Percentiles rank a stretch among this genome's conserved stretches.
phyloP scores from a whole-genome alignment of 2,888 invertebrate species.

The Drosophila subsilvestris region DNA sequence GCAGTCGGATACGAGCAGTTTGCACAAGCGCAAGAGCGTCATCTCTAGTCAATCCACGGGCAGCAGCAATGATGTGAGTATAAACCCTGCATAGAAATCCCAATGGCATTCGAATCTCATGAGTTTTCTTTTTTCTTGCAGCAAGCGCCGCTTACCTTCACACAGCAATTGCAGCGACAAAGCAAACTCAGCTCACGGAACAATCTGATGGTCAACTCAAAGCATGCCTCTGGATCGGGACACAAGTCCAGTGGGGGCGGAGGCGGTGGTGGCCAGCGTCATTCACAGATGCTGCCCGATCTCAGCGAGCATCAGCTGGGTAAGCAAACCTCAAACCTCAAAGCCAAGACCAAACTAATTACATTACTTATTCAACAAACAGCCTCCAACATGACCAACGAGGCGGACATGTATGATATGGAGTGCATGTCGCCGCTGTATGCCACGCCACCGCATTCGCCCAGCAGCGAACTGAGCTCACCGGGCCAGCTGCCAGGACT shows the following conservation, averaged over 20 bases:
- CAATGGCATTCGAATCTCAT: neutral
- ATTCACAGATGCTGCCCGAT: constrained; percentile 84
- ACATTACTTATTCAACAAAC: neutral
- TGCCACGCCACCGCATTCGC: constrained; percentile 92
- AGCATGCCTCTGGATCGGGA: constrained; percentile 74
- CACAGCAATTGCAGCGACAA: constrained; percentile 92
- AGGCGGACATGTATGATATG: constrained; percentile 84
- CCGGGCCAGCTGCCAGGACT: constrained; percentile 84
- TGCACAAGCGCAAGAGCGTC: constrained; percentile 84
- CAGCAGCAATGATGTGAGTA: constrained; percentile 84
- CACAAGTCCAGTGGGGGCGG: constrained; percentile 70
- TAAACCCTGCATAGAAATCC: neutral
- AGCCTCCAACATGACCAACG: constrained; percentile 80
- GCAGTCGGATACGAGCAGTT: constrained; percentile 84
- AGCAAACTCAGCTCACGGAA: constrained; percentile 83
- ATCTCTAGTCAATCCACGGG: constrained; percentile 85
- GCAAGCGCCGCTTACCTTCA: constrained; percentile 92
- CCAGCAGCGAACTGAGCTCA: constrained; percentile 87
- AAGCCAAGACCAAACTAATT: neutral
- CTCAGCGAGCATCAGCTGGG: constrained; percentile 84
- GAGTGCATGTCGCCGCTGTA: constrained; percentile 88
- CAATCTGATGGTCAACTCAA: constrained; percentile 82
- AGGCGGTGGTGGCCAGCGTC: constrained; percentile 77
- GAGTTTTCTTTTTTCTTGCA: constrained; percentile 14
- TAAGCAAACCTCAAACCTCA: constrained; percentile 39